These are phyloP conservation scores for Cariama cristata DNA, from an alignment of 2,113 vertebrate species.

Conservation along the genomic window DNA sequence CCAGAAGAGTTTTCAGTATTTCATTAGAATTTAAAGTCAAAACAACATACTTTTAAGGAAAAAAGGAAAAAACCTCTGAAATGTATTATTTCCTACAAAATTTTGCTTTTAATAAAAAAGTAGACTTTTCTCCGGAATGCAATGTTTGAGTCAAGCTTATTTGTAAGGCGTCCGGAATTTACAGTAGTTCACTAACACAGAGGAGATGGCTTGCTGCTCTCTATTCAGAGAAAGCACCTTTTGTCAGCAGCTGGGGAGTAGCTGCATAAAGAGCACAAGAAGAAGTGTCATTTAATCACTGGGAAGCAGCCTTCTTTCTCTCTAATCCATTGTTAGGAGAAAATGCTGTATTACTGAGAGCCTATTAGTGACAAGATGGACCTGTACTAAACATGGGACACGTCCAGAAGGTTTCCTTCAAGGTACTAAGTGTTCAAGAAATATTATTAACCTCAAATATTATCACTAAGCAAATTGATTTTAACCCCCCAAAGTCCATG, in stretches of 20 bases:
- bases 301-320: not conserved
- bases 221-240: slow-evolving; percentile 13
- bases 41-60: not conserved
- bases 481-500: not conserved
- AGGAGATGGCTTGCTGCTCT: not conserved
- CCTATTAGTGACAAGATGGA: not conserved
- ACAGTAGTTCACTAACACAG: not conserved
- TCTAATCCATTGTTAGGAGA: not conserved
- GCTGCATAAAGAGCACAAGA: not conserved
- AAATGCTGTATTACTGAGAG: not conserved
- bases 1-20: not conserved
- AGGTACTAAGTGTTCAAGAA: not conserved
- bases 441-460: not conserved
- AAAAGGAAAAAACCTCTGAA: not conserved
- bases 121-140: not conserved
- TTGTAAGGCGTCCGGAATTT: not conserved
- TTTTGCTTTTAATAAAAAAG: not conserved
- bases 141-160: not conserved
- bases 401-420: not conserved
- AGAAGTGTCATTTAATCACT: not conserved
- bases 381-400: not conserved
- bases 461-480: not conserved
- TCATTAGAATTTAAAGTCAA: not conserved
- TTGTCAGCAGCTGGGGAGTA: slow-evolving; percentile 7
- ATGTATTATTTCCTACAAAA: not conserved